Percentiles rank a stretch among this genome's conserved stretches.
These are phyloP conservation scores for Sarcophaga caerulescens DNA, from an alignment of 2,888 invertebrate genomes.

Conservation along the genomic window DNA sequence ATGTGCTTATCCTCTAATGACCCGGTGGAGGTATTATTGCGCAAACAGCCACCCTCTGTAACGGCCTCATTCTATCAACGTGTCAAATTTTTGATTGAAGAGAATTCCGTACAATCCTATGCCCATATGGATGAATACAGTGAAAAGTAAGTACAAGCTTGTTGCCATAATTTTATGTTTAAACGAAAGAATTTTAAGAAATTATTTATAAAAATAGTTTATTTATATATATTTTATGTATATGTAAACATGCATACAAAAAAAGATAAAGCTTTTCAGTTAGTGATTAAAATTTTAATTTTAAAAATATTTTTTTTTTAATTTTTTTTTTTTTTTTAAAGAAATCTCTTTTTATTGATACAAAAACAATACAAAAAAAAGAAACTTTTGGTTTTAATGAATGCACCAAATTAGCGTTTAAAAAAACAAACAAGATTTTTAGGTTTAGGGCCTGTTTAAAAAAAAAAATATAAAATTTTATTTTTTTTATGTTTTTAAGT, in stretches of 20 bases:
- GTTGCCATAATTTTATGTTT: slow-evolving; percentile 67
- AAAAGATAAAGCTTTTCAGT: slow-evolving; percentile 54
- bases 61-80: slow-evolving; percentile 98
- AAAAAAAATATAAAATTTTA: slow-evolving; percentile 27
- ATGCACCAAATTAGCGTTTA: slow-evolving; percentile 69
- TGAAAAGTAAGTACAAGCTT: slow-evolving; percentile 91
- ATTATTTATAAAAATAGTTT: slow-evolving; percentile 41
- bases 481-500: neutral
- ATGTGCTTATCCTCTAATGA: slow-evolving; percentile 98
- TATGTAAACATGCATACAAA: slow-evolving; percentile 6
- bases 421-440: neutral
- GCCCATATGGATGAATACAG: slow-evolving; percentile 98
- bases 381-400: slow-evolving; percentile 66
- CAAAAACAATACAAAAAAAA: neutral
- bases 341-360: neutral
- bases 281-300: slow-evolving; percentile 22
- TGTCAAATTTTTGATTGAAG: slow-evolving; percentile 98
- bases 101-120: slow-evolving; percentile 99
- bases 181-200: slow-evolving; percentile 2
- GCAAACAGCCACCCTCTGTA: slow-evolving; percentile 97
- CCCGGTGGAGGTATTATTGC: slow-evolving; percentile 96
- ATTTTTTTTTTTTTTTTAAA: slow-evolving; percentile 14
- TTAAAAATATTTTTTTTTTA: slow-evolving; percentile 1
- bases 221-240: slow-evolving; percentile 17
- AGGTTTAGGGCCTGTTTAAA: slow-evolving; percentile 29